These are phyloP conservation scores for Maconellicoccus hirsutus DNA, from an alignment of 1,140 invertebrate genomes.

Conservation along the genomic window DNA sequence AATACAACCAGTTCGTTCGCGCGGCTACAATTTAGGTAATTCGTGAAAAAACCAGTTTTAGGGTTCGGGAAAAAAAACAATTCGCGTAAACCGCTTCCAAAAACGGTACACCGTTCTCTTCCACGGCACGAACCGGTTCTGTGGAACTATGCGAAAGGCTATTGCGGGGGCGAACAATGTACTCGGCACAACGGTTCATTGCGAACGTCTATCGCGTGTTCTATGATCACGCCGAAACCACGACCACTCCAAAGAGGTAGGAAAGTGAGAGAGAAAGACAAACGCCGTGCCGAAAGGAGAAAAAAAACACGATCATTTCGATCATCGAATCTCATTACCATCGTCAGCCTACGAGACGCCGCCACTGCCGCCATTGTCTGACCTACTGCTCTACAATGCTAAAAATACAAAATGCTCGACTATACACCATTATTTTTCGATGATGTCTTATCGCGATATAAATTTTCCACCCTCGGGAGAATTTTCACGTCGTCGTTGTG, in stretches of 20 bases:
- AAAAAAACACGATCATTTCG: background rate
- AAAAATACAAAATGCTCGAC: background rate
- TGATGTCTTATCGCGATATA: too few species aligned
- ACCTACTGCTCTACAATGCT: background rate
- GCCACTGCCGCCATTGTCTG: background rate
- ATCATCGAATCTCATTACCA: background rate
- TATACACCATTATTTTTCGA: too few species aligned
- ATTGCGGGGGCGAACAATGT: background rate
- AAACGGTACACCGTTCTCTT: background rate
- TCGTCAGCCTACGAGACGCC: background rate
- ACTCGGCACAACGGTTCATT: background rate
- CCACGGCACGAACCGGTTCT: background rate
- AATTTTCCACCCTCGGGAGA: too few species aligned
- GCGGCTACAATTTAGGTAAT: too few species aligned
- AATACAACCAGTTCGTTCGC: background rate
- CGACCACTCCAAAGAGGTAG: too few species aligned
- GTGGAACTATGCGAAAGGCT: background rate
- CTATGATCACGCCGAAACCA: too few species aligned
- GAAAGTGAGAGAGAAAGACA: too few species aligned
- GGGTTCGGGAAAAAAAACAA: too few species aligned
- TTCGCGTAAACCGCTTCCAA: background rate
- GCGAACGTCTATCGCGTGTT: background rate
- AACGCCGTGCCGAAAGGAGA: background rate
- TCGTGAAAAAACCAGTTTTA: background rate
- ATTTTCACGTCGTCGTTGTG: too few species aligned